These are phyloP conservation scores for Brenthis daphne DNA, from an alignment of 2,888 invertebrate species.

Conservation along the genomic window DNA sequence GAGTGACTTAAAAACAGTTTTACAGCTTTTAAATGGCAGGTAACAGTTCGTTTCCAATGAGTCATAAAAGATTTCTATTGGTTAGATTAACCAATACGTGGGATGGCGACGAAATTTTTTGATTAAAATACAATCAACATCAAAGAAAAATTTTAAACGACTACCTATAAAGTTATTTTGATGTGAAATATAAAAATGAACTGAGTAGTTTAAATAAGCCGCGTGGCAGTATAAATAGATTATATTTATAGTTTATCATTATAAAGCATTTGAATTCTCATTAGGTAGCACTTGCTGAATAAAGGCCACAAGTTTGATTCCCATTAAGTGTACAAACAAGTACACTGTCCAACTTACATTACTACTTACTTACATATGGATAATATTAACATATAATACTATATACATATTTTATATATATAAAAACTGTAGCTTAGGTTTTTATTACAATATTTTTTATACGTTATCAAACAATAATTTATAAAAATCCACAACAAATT, in stretches of 20 bases:
- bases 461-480: too few species aligned
- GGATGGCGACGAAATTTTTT: constrained; percentile 38
- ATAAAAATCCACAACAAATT: too few species aligned
- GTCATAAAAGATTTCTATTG: constrained; percentile 34
- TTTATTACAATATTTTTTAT: too few species aligned
- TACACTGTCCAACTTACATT: too few species aligned
- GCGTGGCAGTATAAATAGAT: constrained; percentile 3
- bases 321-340: too few species aligned
- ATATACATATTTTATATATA: too few species aligned
- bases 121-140: constrained; percentile 39
- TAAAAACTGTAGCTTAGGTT: too few species aligned
- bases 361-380: too few species aligned
- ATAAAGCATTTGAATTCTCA: not conserved
- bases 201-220: constrained; percentile 20
- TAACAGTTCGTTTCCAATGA: constrained; percentile 59
- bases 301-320: too few species aligned
- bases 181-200: constrained; percentile 30
- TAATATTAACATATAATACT: too few species aligned
- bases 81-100: constrained; percentile 36
- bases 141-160: constrained; percentile 32
- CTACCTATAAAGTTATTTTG: constrained; percentile 36
- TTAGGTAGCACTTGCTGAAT: too few species aligned
- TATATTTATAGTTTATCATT: constrained; percentile 15
- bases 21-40: constrained; percentile 75
- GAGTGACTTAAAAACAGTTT: constrained; percentile 67